Percentiles rank a stretch among this genome's conserved stretches.
These are phyloP conservation scores for Toxotes chatareus DNA, from an alignment of 2,113 vertebrate species.

Conservation along the genomic window DNA sequence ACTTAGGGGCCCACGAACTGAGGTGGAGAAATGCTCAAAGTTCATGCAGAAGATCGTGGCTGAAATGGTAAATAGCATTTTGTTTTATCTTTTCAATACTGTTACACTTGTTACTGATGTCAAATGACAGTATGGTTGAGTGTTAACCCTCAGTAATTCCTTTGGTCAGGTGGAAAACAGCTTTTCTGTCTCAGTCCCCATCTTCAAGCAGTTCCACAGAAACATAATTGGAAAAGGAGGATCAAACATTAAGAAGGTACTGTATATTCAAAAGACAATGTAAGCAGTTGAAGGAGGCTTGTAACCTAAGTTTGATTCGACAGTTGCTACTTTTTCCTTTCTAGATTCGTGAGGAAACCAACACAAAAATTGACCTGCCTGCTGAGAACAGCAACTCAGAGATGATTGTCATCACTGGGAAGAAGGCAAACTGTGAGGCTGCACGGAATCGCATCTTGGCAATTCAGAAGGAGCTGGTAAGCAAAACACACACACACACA, in stretches of 20 bases:
- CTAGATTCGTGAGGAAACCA: constrained; percentile 98
- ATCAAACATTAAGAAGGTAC: constrained; percentile 98
- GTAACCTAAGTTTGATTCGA: not conserved
- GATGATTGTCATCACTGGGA: constrained; percentile 98
- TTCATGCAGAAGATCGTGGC: constrained; percentile 98
- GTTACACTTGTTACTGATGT: not conserved
- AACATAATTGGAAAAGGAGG: constrained; percentile 99
- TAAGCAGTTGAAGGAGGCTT: not conserved
- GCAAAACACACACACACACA: not conserved
- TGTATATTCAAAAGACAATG: not conserved
- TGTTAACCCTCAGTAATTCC: constrained; percentile 6
- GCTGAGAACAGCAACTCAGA: constrained; percentile 99
- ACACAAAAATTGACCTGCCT: constrained; percentile 98
- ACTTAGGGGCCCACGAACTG: constrained; percentile 94
- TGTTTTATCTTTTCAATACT: not conserved
- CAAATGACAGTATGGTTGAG: not conserved
- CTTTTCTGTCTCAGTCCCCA: constrained; percentile 95
- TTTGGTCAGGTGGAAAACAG: constrained; percentile 93
- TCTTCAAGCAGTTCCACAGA: constrained; percentile 99
- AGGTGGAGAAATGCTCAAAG: constrained; percentile 98
- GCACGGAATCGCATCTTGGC: constrained; percentile 93
- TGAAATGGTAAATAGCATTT: constrained; percentile 88
- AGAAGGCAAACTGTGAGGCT: constrained; percentile 95
- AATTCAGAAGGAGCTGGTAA: constrained; percentile 98
- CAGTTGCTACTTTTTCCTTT: not conserved